Conservation (phyloP, 2,113 vertebrate species). For the Arizona elegans region DNA sequence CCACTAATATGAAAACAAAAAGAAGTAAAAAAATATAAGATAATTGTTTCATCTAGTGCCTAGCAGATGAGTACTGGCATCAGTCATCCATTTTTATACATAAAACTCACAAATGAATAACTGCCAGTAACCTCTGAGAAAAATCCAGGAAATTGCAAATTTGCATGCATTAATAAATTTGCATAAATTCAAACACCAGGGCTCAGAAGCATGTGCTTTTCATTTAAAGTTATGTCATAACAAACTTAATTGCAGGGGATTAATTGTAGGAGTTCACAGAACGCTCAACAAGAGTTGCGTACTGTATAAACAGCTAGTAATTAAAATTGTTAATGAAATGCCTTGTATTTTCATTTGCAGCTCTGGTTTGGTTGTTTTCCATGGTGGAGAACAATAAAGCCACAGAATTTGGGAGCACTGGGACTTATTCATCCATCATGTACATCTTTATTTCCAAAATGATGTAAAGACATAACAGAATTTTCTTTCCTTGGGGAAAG, state of each 20-base stretch:
- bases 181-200: constrained; percentile 18
- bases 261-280: constrained; percentile 27
- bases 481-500: not conserved
- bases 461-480: not conserved
- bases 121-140: constrained; percentile 3
- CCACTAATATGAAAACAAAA: not conserved
- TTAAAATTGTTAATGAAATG: constrained; percentile 10
- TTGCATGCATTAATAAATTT: constrained; percentile 37
- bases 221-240: constrained; percentile 39
- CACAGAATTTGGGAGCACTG: not conserved
- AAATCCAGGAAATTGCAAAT: constrained; percentile 20
- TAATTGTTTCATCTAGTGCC: constrained; percentile 26
- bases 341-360: constrained; percentile 13
- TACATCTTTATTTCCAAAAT: not conserved
- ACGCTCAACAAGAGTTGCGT: constrained; percentile 13
- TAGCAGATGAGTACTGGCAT: not conserved
- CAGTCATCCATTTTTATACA: constrained; percentile 8
- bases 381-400: not conserved
- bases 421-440: not conserved
- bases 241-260: constrained; percentile 37
- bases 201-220: constrained; percentile 25
- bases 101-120: constrained; percentile 17
- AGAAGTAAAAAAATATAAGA: constrained; percentile 4
- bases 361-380: not conserved
- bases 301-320: constrained; percentile 5